Evolutionary conservation across 2,888 invertebrate genomes (phyloP).

Genomic region (Acronicta aceris): DNA sequence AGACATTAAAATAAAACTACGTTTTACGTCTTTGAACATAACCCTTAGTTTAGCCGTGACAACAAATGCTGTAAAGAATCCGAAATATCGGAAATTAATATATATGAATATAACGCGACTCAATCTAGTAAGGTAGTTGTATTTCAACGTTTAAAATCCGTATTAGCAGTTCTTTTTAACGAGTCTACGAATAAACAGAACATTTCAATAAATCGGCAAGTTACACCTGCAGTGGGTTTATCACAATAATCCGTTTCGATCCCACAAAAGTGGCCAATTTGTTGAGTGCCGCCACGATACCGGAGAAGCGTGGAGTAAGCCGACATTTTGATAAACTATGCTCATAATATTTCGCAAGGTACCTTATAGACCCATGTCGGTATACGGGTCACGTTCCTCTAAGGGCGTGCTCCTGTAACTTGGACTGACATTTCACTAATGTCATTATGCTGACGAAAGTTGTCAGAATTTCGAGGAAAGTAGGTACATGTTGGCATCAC

Average conservation of each 20-base stretch:
- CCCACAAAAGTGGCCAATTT: conserved; percentile 76
- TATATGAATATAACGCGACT: too few species aligned
- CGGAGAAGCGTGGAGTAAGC: conserved; percentile 65
- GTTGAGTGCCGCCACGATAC: conserved; percentile 72
- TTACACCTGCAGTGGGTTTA: conserved; percentile 55
- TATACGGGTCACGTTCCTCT: conserved; percentile 57
- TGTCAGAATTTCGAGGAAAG: conserved; percentile 47
- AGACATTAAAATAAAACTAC: too few species aligned
- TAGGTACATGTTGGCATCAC: conserved; percentile 14
- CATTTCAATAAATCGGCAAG: conserved; percentile 51
- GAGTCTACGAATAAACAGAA: conserved; percentile 6
- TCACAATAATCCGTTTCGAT: conserved; percentile 70
- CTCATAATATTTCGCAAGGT: conserved; percentile 72
- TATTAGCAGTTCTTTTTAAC: conserved; percentile 5
- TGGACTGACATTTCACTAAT: conserved; percentile 79
- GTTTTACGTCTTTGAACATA: too few species aligned
- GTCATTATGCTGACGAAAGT: conserved; percentile 75
- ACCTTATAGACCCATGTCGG: conserved; percentile 51
- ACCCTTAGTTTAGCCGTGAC: too few species aligned
- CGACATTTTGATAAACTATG: conserved; percentile 81
- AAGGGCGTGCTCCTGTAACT: conserved; percentile 71
- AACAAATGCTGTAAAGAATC: too few species aligned
- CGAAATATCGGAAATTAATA: too few species aligned
- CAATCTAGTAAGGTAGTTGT: too few species aligned
- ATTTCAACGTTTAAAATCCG: too few species aligned